Evolutionary conservation across 2,797 vertebrate genomes (phyloP), one percentile per base, ranked within the genome.

Genomic region (Chrosomus eos): DNA sequence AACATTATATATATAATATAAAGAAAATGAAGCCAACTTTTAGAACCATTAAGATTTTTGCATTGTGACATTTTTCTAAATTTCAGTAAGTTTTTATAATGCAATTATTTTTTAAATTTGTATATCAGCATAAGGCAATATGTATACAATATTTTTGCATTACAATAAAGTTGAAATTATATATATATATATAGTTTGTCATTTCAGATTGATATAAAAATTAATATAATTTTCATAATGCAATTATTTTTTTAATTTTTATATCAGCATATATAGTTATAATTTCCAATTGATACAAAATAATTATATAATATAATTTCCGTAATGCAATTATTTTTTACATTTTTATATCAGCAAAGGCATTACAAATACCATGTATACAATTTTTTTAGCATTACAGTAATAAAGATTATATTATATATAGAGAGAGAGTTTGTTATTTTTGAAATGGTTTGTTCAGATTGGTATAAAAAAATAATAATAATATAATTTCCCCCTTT

Each of bases 1-100:
- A 73, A 36, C 13, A 14, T 31, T 62, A 82, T 48, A 80, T 86
- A 33, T 80, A 88, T 88, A 79, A 58, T 82, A 73, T 89, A 80
- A 88, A 11, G 75, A 86, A 88, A 33, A 58, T 5, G 8, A 55
- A n/a, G 26, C 64, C 19, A 36, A 11, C 4, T 68, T 68, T 68
- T 36, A 67, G 33, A 68, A 68, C 66, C 66, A 68, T 38, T 68
- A 36, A 68, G 31, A 68, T 67, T 79, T 62, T 28, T 40, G 53
- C 36, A 60, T 18, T 19, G 23, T 58, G 8, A 36, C 33, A 36
- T 31, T 78, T 78, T 19, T n/a, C 9, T n/a, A 48, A 16, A 14
- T 45, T 45, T 16, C 18, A 51, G 4, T 51, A 51, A 19, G 6
- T 53, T 53, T 53, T 23, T 23, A 0, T 23, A 62, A 62, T 28